Percentiles rank a stretch among this genome's conserved stretches.
Evolutionary conservation across 64 coral and sea anemone species (phyloP).

Genomic region (Orbicella faveolata): DNA sequence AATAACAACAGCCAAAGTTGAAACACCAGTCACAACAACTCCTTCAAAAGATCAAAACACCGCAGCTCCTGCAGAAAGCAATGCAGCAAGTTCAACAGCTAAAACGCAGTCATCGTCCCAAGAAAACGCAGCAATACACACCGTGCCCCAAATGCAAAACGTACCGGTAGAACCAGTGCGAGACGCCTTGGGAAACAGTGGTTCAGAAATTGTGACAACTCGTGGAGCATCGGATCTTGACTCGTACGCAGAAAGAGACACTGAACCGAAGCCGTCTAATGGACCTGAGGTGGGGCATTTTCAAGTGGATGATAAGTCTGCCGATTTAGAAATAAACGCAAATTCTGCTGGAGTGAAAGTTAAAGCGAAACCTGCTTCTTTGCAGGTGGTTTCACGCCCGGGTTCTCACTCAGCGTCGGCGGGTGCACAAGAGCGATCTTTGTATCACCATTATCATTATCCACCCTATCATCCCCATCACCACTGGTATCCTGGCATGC

Average conservation of each 20-base stretch:
- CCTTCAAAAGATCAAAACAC: conserved; percentile 9
- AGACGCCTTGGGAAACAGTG: conserved; percentile 79
- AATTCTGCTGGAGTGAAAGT: conserved; percentile 96
- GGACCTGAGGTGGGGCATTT: conserved; percentile 81
- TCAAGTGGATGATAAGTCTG: conserved; percentile 96
- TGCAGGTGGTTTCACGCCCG: conserved; percentile 95
- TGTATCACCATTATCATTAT: conserved; percentile 48
- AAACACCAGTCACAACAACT: conserved; percentile 35
- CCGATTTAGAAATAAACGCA: conserved; percentile 96
- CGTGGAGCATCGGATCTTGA: conserved; percentile 35
- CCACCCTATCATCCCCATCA: conserved; percentile 43
- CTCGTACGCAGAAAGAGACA: conserved; percentile 16
- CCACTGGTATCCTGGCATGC: conserved; percentile 53
- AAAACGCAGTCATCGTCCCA: neutral
- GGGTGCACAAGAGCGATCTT: conserved; percentile 50
- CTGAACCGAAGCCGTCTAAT: neutral
- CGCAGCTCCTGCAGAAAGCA: neutral
- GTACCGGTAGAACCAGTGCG: conserved; percentile 42
- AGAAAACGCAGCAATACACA: conserved; percentile 7
- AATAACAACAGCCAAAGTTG: neutral
- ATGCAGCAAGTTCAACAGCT: neutral
- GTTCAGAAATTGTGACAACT: conserved; percentile 83
- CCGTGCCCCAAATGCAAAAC: neutral
- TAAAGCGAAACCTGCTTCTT: conserved; percentile 97
- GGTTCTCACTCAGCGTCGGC: conserved; percentile 58